A percentile compares a stretch with the other conserved stretches of the same genome.
phyloP scores from a whole-genome alignment of 2,888 invertebrate genomes.

The Eristalis intricaria region DNA sequence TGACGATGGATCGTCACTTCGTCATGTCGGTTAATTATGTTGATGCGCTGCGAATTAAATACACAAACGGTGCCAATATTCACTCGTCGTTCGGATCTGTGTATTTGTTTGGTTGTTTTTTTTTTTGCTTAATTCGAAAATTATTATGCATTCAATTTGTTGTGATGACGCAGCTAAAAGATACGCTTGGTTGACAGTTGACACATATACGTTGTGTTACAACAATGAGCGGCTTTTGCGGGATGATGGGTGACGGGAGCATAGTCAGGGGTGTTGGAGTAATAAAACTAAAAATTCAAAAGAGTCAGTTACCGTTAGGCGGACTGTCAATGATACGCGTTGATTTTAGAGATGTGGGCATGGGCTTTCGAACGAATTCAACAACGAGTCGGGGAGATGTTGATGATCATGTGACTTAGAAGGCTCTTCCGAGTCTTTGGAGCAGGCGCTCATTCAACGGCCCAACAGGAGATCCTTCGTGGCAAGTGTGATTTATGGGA shows the following conservation, averaged over 20 bases:
- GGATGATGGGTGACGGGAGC: neutral
- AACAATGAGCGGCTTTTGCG: neutral
- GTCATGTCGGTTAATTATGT: conserved; percentile 27
- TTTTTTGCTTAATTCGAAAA: conserved; percentile 56
- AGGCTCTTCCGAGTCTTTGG: too few species aligned
- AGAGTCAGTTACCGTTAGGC: neutral
- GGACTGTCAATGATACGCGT: neutral
- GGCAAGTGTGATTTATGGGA: too few species aligned
- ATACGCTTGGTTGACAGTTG: neutral
- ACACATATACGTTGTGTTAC: conserved; percentile 13
- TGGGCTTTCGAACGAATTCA: too few species aligned
- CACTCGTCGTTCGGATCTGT: neutral
- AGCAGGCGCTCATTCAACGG: too few species aligned
- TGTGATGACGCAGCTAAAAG: conserved; percentile 31
- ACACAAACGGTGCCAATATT: conserved; percentile 34
- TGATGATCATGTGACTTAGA: too few species aligned
- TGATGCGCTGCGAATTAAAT: conserved; percentile 34
- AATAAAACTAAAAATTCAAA: too few species aligned
- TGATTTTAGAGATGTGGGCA: too few species aligned
- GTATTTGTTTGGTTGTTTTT: conserved; percentile 19
- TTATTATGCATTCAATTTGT: conserved; percentile 44
- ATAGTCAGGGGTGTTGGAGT: too few species aligned
- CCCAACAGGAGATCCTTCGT: too few species aligned
- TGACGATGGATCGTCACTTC: conserved; percentile 32
- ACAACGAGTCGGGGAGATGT: too few species aligned